Evolutionary conservation across 1,140 invertebrate species (phyloP), one percentile per base, ranked within the genome.

Genomic region (Drosophila parabipectinata): DNA sequence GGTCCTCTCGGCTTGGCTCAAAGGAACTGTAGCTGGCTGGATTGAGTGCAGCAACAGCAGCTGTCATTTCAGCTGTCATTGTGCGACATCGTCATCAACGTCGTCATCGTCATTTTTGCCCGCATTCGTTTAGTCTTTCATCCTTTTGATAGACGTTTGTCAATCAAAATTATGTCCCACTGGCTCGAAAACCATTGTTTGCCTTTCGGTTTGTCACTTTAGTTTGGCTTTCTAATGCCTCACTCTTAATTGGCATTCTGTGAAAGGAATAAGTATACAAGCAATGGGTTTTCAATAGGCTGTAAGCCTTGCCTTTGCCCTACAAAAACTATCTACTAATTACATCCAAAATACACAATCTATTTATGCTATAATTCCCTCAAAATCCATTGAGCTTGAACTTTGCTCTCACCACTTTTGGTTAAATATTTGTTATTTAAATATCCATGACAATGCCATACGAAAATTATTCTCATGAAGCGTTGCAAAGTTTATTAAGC

Each of bases 41-140:
- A 73, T 62, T 73, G 58, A 73, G 58, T 63, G 71, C 69, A 45
- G 47, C 34, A 32, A 44, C n/a, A 51, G 61, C 50, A 75, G 72
- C 75, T 79, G 71, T 83, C 75, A 83, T 79, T 79, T 79, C 45
- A 78, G 56, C 76, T 78, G 68, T 75, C 73, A 81, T 85, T 84
- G 72, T 84, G 66, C 52, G 76, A 51, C 53, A 47, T 67, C 60
- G 32, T 67, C 66, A 69, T 69, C 51, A 71, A 26, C 45, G 15
- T 34, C 34, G 48, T 37, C 37, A 15, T 34, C 54, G 48, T 37
- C 37, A 15, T 34, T 51, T 39, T 47, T 24, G 41, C 28, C 56
- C 41, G 39, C 26, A 30, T 66, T 56, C 61, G 56, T 24, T 48
- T 57, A 47, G 51, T 44, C 54, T 75, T 75, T 54, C 44, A 59